Base-by-base conservation (phyloP, 2,113 vertebrate species). In the Oxygymnocypris stewartii region DNA sequence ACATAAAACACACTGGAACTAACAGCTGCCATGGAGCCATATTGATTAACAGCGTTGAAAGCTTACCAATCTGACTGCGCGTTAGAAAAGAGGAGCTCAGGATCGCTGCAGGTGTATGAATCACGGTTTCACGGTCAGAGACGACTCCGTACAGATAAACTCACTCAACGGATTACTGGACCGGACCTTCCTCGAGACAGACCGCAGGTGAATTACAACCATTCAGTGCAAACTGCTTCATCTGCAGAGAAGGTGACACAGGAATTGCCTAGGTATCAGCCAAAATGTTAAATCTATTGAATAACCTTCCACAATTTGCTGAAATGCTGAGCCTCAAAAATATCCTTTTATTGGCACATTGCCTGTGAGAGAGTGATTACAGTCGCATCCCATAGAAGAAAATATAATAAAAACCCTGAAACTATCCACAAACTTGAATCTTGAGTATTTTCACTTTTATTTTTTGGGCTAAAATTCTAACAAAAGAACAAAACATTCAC, bases 131-230 rank as follows among this genome's bases (percentile, higher is more conserved):
- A 49, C 14, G 42, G 40, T 23, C 84, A 67, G 47, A 84, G 35
- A 63, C 13, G 13, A 37, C 57, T 10, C 59, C 0, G 18, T 28
- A 25, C 49, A 31, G 40, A 63, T 65, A 77, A 93, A 96, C 98
- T 97, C 92, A 98, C 97, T 97, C 95, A 98, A 98, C 90, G 97
- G 96, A 95, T 97, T 97, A 93, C 97, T 98, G 65, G 96, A 98
- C 95, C 97, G 97, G 91, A 96, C 96, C 94, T 96, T 94, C 94
- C 97, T 97, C 88, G 96, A 97, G 94, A 98, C 89, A 16, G 96
- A 97, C 91, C 96, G 94, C 88, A 97, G 95, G 93, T 97, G 97
- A 93, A 97, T 96, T 96, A 93, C 98, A 98, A 94, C 96, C 97
- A 94, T 96, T 95, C 97, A 97, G 97, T 85, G 97, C 95, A 92